Base-by-base conservation (phyloP, 2,888 invertebrate species). In the Andrena dorsata region DNA sequence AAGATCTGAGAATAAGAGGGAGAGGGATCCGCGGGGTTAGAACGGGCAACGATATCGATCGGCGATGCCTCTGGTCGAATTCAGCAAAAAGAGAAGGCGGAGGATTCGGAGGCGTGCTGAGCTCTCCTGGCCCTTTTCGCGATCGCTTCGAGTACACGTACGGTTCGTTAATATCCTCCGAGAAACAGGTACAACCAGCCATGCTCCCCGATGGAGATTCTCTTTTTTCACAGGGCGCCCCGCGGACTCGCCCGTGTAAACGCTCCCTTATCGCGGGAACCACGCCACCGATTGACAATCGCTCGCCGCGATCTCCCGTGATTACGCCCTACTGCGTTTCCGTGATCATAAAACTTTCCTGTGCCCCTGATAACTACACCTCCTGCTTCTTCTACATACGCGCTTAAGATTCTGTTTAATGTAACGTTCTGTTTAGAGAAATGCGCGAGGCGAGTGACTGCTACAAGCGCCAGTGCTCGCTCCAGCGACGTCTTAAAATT, bases 41-140 rank as follows among this genome's bases (percentile, higher is more conserved):
- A 75, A 66, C 30, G 49, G 65, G 56, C 51, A 71, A 78, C 76
- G 72, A 87, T 80, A 83, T 80, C 82, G 76, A 83, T 80, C 78
- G 80, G 74, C 71, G 84, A 84, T 78, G 81, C 85, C 83, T 83
- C 68, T 69, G 84, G 72, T 76, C 75, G 78, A 86, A 80, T 74
- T 84, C 77, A 65, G 63, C 75, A 84, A 86, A 82, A 78, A 78
- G 76, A 81, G 61, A 66, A 72, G 61, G 63, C 51, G 35, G 65
- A 80, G 41, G 53, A 82, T 74, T 78, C 75, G 78, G 77, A 78
- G 81, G 75, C 76, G 72, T 81, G 76, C 73, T 70, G 80, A 13
- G 51, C 32, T 68, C 32, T 60, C 23, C n/a, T 10, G 8, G 30
- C 60, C 71, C 16, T 41, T 68, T 13, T 41, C 51, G 71, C 76